Evolutionary conservation across 2,888 invertebrate genomes (phyloP), one percentile per base, ranked within the genome.

Genomic region (Hoplodrina ambigua): DNA sequence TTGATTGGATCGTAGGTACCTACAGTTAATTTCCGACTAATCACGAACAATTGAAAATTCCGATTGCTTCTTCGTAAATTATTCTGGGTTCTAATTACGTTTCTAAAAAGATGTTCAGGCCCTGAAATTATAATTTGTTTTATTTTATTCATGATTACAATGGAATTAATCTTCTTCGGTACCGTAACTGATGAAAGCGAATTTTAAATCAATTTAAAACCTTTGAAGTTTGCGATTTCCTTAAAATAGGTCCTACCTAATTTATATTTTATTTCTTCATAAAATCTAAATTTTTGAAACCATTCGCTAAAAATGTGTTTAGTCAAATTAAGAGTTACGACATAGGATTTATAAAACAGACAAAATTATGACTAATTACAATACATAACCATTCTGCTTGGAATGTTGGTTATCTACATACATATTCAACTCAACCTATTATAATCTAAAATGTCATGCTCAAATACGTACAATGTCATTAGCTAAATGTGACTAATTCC

Each of bases 1-100:
- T 72, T 20, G 37, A 11, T 44, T n/a, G 50, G 1, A 20, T 19
- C 54, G 13, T 13, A 52, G 11, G 11, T 33, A 33, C 41, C 13
- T 46, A 15, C 17, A 46, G 17, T 15, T 46, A 11, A n/a, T 50
- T 20, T 33, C 20, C 30, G 30, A 62, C 19, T 46, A 44, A 53
- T 63, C 13, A 55, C 13, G 17, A 59, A 25, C 1, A 62, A 55
- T 49, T 59, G 4, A n/a, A 33, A 25, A 58, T 50, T 59, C 13
- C 0, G 5, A 49, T 50, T 37, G 20, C n/a, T 30, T 33, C 19
- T 52, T 56, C 30, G 10, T 69, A n/a, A 72, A 65, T 72, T 15
- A 50, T 58, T 59, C 30, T 25, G 4, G 4, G 25, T 50, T 54
- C 49, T 17, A 46, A 33, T 59, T 54, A 13, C 19, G 5, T 74